Base-by-base conservation (phyloP, 1,140 invertebrate genomes). In the Zaprionus camerounensis region DNA sequence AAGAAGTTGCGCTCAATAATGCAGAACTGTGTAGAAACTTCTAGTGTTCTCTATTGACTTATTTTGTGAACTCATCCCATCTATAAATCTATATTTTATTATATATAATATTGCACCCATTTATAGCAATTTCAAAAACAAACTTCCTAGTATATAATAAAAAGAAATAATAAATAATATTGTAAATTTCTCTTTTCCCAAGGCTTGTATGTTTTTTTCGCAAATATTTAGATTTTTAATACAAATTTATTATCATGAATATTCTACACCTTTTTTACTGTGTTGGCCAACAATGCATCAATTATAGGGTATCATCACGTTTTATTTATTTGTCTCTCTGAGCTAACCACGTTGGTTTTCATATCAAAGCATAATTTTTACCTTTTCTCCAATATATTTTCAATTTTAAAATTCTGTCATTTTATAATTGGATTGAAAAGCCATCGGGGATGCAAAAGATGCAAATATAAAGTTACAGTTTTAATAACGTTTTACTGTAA, bases 351-450 rank as follows among this genome's bases (percentile, higher is more conserved):
- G 38, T 44, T 44, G 38, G 38, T n/a, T n/a, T 49, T 49, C 17
- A 49, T 13, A 51, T 51, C 20, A 51, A 51, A 51, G 46, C 20
- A 24, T 24, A 51, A 51, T 51, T 24, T 51, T 51, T 12, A 51
- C 20, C 9, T 51, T 13, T 51, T 51, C 20, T 5, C 20, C 9
- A 24, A 49, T 49, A 20, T 49, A 17, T 20, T 51, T 51, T 22
- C 12, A 24, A 51, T 51, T 51, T 51, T 11, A 46, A 17, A 46
- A 17, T 17, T 51, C 46, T 24, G 46, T 51, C 46, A 51, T 51
- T 22, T 24, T 24, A 51, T 51, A 51, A 51, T 51, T 51, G 46
- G 20, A 51, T 51, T 51, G 11, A 51, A 51, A 51, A 51, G 46
- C 46, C 20, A 51, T 24, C 20, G 46, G 46, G 46, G 20, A 51